Percentiles rank a stretch among this genome's conserved stretches.
These are phyloP conservation scores for Scomber scombrus DNA, from an alignment of 2,113 vertebrate species.

Conservation along the genomic window DNA sequence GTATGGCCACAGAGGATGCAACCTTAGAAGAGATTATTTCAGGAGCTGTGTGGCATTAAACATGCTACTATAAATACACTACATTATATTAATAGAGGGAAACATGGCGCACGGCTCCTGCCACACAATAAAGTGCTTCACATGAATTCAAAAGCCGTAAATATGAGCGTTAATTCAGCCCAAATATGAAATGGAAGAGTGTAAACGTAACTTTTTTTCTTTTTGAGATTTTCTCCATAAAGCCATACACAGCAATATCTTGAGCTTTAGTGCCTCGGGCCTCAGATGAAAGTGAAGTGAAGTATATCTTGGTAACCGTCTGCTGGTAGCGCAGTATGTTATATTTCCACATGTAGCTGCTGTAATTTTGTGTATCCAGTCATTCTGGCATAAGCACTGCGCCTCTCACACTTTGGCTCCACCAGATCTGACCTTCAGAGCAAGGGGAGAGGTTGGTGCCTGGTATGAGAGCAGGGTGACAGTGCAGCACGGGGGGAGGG, in stretches of 20 bases:
- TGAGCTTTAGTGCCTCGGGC: neutral
- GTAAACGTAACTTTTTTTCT: neutral
- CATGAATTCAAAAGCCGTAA: slow-evolving; percentile 13
- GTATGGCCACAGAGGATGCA: slow-evolving; percentile 79
- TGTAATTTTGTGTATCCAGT: slow-evolving; percentile 53
- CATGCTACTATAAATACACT: slow-evolving; percentile 81
- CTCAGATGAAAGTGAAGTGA: slow-evolving; percentile 1
- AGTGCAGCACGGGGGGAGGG: slow-evolving; percentile 63
- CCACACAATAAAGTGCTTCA: slow-evolving; percentile 31
- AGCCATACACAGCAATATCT: neutral
- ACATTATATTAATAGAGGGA: slow-evolving; percentile 78
- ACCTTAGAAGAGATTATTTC: slow-evolving; percentile 84
- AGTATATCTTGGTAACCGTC: neutral
- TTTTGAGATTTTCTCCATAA: neutral
- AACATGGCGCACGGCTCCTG: slow-evolving; percentile 61
- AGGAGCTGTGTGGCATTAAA: slow-evolving; percentile 82
- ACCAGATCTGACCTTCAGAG: slow-evolving; percentile 84
- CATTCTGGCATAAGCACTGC: slow-evolving; percentile 51
- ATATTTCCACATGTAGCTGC: neutral
- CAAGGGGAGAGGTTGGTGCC: slow-evolving; percentile 81
- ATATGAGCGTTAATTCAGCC: neutral
- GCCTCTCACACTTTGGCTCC: slow-evolving; percentile 72
- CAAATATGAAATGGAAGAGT: neutral
- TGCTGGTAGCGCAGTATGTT: neutral
- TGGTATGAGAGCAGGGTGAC: slow-evolving; percentile 83